These are phyloP conservation scores for Sicus ferrugineus DNA, from an alignment of 2,888 invertebrate genomes.

Conservation along the genomic window DNA sequence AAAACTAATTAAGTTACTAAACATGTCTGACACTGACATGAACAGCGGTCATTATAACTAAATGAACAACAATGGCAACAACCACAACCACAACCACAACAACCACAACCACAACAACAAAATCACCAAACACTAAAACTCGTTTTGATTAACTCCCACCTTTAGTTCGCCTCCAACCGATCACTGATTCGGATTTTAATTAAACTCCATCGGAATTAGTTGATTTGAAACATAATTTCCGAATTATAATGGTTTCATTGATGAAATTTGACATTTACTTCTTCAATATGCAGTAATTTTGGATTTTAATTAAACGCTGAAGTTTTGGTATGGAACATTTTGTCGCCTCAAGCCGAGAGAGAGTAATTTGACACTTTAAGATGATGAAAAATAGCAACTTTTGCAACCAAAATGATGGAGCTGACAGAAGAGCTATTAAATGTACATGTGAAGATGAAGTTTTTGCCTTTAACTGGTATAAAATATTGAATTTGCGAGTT, in stretches of 20 bases:
- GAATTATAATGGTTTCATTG: background rate
- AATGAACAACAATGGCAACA: background rate
- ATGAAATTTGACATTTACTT: background rate
- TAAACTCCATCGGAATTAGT: background rate
- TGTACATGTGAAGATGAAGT: too few species aligned
- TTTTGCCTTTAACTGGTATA: too few species aligned
- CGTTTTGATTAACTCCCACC: background rate
- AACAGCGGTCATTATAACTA: background rate
- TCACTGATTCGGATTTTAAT: too few species aligned
- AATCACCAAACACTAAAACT: background rate
- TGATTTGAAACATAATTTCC: background rate
- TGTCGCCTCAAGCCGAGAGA: too few species aligned
- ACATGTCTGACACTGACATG: background rate
- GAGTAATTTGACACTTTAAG: too few species aligned
- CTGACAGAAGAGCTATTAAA: too few species aligned
- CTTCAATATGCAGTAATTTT: too few species aligned
- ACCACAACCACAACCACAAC: background rate
- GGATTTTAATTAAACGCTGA: too few species aligned
- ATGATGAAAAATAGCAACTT: too few species aligned
- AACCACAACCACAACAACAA: slow-evolving; percentile 10
- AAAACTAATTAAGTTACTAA: slow-evolving; percentile 21
- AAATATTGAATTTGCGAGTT: too few species aligned
- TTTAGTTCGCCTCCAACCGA: background rate
- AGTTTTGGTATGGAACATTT: too few species aligned
- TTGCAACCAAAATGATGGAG: too few species aligned